Conservation (phyloP, 2,888 invertebrate genomes). For the Pseudococcus viburni region DNA sequence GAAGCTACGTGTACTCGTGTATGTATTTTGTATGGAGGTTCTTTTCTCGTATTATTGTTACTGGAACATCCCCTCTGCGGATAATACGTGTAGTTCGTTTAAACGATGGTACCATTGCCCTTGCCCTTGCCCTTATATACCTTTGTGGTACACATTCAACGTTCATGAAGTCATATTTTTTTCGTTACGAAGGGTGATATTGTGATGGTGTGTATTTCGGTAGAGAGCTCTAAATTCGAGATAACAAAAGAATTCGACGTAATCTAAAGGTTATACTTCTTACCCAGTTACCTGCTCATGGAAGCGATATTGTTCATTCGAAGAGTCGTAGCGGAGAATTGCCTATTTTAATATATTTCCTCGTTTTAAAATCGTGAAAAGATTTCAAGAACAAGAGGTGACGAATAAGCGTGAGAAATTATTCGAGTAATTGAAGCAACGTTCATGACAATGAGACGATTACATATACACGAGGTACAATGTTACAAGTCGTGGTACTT, state of each 20-base stretch:
- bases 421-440: constrained; percentile 3
- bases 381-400: neutral
- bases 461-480: neutral
- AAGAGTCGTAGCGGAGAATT: neutral
- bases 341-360: neutral
- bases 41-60: neutral
- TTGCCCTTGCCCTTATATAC: neutral
- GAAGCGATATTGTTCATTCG: neutral
- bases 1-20: neutral
- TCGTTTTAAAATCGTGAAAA: neutral
- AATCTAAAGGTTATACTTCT: neutral
- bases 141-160: neutral
- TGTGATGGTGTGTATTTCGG: neutral
- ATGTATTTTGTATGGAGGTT: neutral
- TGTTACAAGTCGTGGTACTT: too few species aligned
- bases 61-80: neutral
- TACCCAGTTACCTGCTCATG: neutral
- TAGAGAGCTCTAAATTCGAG: neutral
- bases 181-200: neutral
- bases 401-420: constrained; percentile 35
- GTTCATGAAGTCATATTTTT: constrained; percentile 19
- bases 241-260: constrained; percentile 15
- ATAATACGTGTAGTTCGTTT: neutral
- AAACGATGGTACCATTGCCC: neutral
- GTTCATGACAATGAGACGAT: constrained; percentile 37